Conservation (phyloP, 2,888 invertebrate species). For the Phymatocera aterrima region DNA sequence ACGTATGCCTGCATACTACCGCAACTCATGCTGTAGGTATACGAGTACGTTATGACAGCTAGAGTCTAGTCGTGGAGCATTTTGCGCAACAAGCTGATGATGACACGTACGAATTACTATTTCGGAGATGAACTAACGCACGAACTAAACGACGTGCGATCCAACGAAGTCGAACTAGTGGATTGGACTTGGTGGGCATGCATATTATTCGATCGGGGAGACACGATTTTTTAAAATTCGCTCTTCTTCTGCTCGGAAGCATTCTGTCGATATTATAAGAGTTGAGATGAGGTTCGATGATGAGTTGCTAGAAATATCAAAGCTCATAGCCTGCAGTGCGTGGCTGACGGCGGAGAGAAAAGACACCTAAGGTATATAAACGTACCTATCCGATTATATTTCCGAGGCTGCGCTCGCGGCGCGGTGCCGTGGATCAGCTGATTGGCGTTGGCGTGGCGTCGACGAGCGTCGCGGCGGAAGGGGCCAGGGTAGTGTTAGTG, state of each 20-base stretch:
- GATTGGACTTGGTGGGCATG: no score
- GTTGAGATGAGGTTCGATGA: no score
- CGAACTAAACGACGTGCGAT: no score
- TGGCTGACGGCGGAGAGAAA: no score
- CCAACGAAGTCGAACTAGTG: not conserved
- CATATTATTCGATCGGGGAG: no score
- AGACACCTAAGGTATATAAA: no score
- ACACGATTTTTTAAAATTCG: no score
- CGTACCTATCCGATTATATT: not conserved
- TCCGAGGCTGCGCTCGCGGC: slow-evolving; percentile 41
- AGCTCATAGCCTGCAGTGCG: not conserved
- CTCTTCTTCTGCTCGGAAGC: no score
- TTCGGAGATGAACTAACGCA: slow-evolving; percentile 43
- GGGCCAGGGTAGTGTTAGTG: slow-evolving; percentile 67
- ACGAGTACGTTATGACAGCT: slow-evolving; percentile 21
- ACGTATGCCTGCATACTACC: no score
- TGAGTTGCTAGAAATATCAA: not conserved
- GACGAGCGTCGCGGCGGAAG: slow-evolving; percentile 56
- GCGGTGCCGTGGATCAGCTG: slow-evolving; percentile 36
- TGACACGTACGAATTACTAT: slow-evolving; percentile 38
- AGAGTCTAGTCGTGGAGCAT: no score
- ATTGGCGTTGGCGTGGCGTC: slow-evolving; percentile 46
- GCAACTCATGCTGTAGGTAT: no score
- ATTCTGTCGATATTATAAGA: no score
- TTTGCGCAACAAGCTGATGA: slow-evolving; percentile 33